phyloP scores from a whole-genome alignment of 2,113 vertebrate species.

The Paratilapia polleni region DNA sequence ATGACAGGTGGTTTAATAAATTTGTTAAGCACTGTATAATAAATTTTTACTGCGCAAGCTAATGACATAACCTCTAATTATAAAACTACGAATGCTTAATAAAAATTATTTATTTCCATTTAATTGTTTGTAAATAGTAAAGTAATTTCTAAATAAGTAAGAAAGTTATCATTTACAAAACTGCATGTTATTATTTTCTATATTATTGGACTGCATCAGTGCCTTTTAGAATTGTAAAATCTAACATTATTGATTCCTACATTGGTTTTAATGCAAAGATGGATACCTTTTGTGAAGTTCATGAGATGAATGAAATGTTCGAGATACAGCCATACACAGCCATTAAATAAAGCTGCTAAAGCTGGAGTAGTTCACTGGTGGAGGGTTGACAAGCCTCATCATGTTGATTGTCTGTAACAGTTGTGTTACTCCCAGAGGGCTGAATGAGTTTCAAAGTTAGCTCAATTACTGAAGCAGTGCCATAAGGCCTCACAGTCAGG shows the following conservation, averaged over 20 bases:
- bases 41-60: too few relatives aligned
- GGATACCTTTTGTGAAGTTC: background rate
- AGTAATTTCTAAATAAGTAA: too few relatives aligned
- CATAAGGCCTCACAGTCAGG: constrained; percentile 59
- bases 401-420: constrained; percentile 33
- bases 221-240: background rate
- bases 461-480: constrained; percentile 44
- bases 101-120: too few relatives aligned
- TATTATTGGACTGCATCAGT: background rate
- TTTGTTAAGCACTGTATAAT: too few relatives aligned
- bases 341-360: background rate
- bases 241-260: background rate
- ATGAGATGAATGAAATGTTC: background rate
- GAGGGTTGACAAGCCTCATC: constrained; percentile 30
- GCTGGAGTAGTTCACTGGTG: background rate
- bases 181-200: background rate
- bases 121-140: too few relatives aligned
- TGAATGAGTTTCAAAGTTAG: constrained; percentile 15
- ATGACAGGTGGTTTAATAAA: too few relatives aligned
- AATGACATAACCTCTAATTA: too few relatives aligned
- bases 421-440: constrained; percentile 32
- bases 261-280: background rate
- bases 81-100: too few relatives aligned
- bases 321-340: background rate
- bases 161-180: too few relatives aligned